Base-by-base conservation (phyloP, 2,888 invertebrate genomes). In the Leptura quadrifasciata region DNA sequence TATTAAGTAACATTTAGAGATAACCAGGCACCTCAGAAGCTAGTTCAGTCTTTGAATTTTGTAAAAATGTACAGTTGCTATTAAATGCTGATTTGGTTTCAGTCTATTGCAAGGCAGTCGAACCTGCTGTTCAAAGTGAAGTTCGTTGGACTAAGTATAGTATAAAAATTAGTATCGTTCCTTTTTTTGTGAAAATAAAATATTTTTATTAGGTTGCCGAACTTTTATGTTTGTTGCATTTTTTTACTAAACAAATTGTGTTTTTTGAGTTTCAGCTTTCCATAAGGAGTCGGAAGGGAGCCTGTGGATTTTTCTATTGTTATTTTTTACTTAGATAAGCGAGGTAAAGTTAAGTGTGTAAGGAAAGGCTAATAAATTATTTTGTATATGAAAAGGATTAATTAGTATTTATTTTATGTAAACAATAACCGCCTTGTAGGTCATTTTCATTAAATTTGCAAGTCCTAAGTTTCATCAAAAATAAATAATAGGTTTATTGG, bases 101-200 rank as follows among this genome's bases (percentile, higher is more conserved):
- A 85, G 84, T 86, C 80, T 74, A 71, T 72, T 73, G 67, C 39
- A 70, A 76, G 74, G 77, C 72, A 73, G 73, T 72, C 65, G 63
- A 70, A 73, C 70, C 47, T 47, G 47, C 72, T 79, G 76, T 27
- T 31, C 61, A 63, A 68, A 75, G 76, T 68, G 75, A 69, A 76
- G 77, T 78, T 74, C 70, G 74, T 61, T 75, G 82, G 84, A 82
- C 76, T 84, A 70, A 84, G 84, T 84, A 84, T 82, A 80, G 81
- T 81, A 83, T 79, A 64, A 74, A 75, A 79, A 79, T n/a, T 64
- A 79, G 86, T 85, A 85, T 86, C 85, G 85, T 85, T 85, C 85
- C 84, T 78, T 77, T 81, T 79, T 76, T 72, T 47, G 15, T 17
- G 60, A 65, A 76, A 72, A 74, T 17, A 39, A 55, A 75, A 72